phyloP scores from a whole-genome alignment of 2,113 vertebrate species.

The Chamaetylas fuelleborni region DNA sequence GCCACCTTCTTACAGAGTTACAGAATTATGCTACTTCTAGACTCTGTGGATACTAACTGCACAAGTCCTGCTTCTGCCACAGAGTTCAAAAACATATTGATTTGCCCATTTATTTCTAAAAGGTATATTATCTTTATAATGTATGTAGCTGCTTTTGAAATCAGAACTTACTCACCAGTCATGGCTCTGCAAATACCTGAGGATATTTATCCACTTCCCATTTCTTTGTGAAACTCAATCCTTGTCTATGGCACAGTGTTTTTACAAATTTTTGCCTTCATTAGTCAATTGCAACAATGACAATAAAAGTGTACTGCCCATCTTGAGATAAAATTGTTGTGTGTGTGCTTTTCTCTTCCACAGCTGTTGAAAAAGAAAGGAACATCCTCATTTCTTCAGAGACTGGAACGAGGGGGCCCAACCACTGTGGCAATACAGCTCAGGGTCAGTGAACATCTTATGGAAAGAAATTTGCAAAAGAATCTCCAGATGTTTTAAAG shows the following conservation, averaged over 20 bases:
- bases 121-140: background rate
- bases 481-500: background rate
- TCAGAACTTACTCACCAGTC: background rate
- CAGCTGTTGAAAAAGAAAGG: conserved; percentile 93
- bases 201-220: background rate
- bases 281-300: background rate
- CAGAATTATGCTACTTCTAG: background rate
- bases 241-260: background rate
- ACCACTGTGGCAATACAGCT: conserved; percentile 84
- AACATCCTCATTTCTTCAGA: conserved; percentile 84
- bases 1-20: background rate
- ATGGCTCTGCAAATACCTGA: background rate
- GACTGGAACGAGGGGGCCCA: conserved; percentile 84
- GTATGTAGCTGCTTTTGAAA: background rate
- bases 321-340: background rate
- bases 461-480: background rate
- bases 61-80: background rate
- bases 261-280: background rate
- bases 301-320: background rate
- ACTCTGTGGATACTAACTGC: background rate
- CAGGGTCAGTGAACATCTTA: conserved; percentile 76
- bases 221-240: background rate
- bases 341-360: background rate
- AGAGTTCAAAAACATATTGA: background rate
- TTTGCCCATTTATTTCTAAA: background rate